Percentiles rank a stretch among this genome's conserved stretches.
Evolutionary conservation across 1,140 invertebrate genomes (phyloP).

Genomic region (Hylaeus volcanicus): DNA sequence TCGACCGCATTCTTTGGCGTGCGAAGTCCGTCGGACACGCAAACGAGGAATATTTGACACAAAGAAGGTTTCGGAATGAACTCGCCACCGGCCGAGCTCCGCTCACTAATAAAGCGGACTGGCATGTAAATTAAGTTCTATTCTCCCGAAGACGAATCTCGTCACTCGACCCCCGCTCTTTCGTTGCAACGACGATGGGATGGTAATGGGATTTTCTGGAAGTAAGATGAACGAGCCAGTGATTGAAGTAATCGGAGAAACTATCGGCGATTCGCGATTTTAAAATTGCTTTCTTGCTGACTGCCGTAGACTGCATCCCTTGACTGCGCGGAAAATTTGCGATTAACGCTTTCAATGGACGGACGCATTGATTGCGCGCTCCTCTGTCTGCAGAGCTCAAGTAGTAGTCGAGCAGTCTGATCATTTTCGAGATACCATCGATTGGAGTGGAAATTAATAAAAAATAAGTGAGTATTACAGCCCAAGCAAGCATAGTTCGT

Average conservation of each 20-base stretch:
- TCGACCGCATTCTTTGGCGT: not conserved
- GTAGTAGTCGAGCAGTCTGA: not conserved
- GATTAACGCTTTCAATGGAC: not conserved
- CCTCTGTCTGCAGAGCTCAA: not conserved
- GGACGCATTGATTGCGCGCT: not conserved
- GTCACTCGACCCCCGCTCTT: too few species aligned
- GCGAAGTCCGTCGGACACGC: too few species aligned
- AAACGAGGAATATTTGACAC: not conserved
- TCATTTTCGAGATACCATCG: too few species aligned
- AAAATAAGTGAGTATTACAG: too few species aligned
- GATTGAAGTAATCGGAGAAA: conserved; percentile 38
- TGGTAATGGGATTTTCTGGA: conserved; percentile 35
- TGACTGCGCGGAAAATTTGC: not conserved
- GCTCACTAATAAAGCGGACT: not conserved
- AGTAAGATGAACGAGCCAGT: conserved; percentile 25
- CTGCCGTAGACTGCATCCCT: not conserved
- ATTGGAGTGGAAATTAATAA: too few species aligned
- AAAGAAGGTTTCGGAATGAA: conserved; percentile 10
- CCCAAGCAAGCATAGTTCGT: too few species aligned
- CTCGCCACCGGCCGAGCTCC: not conserved
- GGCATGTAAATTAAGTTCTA: conserved; percentile 32
- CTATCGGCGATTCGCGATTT: conserved; percentile 41
- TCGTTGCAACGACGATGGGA: not conserved
- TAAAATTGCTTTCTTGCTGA: conserved; percentile 46
- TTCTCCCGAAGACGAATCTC: conserved; percentile 6